Evolutionary conservation across 2,888 invertebrate genomes (phyloP), one percentile per base, ranked within the genome.

Genomic region (Ryuthela nishihirai): DNA sequence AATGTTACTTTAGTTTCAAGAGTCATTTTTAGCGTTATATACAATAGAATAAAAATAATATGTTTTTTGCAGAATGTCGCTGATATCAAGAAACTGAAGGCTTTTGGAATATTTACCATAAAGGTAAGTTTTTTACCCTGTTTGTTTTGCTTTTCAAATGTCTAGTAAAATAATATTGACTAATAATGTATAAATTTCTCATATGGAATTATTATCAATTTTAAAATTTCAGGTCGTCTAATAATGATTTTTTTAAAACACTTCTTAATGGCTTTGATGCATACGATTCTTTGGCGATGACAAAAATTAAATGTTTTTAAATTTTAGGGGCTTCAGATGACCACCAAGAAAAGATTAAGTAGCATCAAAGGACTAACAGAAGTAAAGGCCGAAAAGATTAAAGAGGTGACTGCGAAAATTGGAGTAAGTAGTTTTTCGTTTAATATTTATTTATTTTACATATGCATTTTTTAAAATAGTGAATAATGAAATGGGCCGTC

Each of bases 311-410:
- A 48, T 24, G 23, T 36, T 4, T 12, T 3, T 24, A 34, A 35
- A 42, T 53, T 36, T 1, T 60, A 75, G 77, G 88, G 88, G 1
- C 78, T 88, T 50, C 85, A 86, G 72, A 88, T 88, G 88, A 82
- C 81, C 2, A 87, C 86, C 10, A 82, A 80, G 69, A 86, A 85
- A 70, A 85, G 82, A 70, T 72, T 88, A 48, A 80, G 82, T 67
- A 80, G 79, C 65, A 83, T 87, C 47, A 85, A 86, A 76, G 87
- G 87, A 4, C 83, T 88, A 69, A 84, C 85, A 18, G 85, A 86
- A 67, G 82, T 82, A 4, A 87, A 86, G 76, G 84, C 87, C 42
- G 84, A 85, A 54, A 85, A 85, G 78, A 86, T 88, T 55, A 86
- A 86, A 75, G 87, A 87, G 75, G 85, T 83, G 24, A 83, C 84